phyloP scores from a whole-genome alignment of 2,888 invertebrate species.

The Mythimna vitellina region DNA sequence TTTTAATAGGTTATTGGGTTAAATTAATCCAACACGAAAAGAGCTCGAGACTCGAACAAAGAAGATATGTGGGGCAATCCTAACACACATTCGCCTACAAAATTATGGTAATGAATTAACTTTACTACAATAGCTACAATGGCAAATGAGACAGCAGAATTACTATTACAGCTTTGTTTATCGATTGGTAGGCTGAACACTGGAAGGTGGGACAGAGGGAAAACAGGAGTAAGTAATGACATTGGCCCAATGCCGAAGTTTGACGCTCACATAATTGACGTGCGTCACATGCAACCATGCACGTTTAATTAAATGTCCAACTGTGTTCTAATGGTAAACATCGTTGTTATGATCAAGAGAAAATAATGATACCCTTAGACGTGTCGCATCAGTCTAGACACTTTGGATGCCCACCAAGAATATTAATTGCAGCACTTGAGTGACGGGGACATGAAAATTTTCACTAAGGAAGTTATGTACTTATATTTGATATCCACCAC shows the following conservation, averaged over 20 bases:
- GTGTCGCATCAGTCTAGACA: conserved; percentile 61
- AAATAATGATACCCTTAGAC: conserved; percentile 61
- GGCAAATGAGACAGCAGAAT: conserved; percentile 32
- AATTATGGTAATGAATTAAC: conserved; percentile 29
- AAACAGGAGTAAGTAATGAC: conserved; percentile 61
- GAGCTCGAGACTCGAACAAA: conserved; percentile 34
- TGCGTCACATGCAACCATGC: conserved; percentile 72
- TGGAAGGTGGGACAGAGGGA: conserved; percentile 47
- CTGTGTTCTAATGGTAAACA: conserved; percentile 66
- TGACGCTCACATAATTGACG: conserved; percentile 70
- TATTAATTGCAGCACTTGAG: conserved; percentile 52
- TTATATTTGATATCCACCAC: too few species aligned
- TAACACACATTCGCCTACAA: conserved; percentile 12
- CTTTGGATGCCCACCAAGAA: conserved; percentile 66
- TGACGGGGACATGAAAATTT: conserved; percentile 40
- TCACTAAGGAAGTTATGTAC: conserved; percentile 50
- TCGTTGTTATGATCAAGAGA: conserved; percentile 64
- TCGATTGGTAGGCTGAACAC: conserved; percentile 27
- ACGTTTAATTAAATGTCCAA: conserved; percentile 73
- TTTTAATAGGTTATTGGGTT: conserved; percentile 47
- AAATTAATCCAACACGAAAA: conserved; percentile 40
- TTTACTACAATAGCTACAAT: conserved; percentile 19
- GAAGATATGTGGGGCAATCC: conserved; percentile 43
- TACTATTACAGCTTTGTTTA: conserved; percentile 19
- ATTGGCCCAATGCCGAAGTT: conserved; percentile 77